Base-by-base conservation (phyloP, 2,113 vertebrate species). In the Dolichotis patagonum region DNA sequence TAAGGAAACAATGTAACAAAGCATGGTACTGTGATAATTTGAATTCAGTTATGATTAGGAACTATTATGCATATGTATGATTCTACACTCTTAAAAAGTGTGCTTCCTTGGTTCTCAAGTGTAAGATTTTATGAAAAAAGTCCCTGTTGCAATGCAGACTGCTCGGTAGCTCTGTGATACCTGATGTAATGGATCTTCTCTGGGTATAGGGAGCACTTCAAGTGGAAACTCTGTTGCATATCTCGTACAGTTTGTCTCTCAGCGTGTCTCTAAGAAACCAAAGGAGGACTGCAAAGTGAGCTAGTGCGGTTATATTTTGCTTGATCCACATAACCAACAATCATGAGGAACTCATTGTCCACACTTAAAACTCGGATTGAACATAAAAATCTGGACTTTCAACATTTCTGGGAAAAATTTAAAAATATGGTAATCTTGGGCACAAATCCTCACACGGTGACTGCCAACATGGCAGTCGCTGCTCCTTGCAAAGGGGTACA, bases 321-420 rank as follows among this genome's bases (percentile, higher is more conserved):
- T 84, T 54, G 88, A 77, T 22, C 10, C 58, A 49, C 5, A 35
- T 26, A 46, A 38, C 52, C 83, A 62, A 83, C 73, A 12, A 10
- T 73, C 38, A 63, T 26, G 30, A 20, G 11, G 35, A 77, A 89
- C 32, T 95, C 46, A 63, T 5, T 46, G 46, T 41, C 67, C 80
- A 46, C 8, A 52, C 62, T 26, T 94, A 88, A 96, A 88, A 86
- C 80, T 91, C 60, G 88, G 16, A 88, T 78, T 88, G 83, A 3
- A 41, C 35, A 32, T 24, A 75, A 75, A 46, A 75, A 78, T 65
- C 20, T 35, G 58, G 38, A 80, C 43, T 89, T 73, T 46, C 0
- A 24, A 3, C 14, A 54, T 12, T 16, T 8, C 22, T 67, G 69
- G 43, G 38, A 82, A 78, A 78, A 95, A 67, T 69, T 4, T 46